Base-by-base conservation (phyloP, 2,888 invertebrate genomes). In the Drosophila anomelani region DNA sequence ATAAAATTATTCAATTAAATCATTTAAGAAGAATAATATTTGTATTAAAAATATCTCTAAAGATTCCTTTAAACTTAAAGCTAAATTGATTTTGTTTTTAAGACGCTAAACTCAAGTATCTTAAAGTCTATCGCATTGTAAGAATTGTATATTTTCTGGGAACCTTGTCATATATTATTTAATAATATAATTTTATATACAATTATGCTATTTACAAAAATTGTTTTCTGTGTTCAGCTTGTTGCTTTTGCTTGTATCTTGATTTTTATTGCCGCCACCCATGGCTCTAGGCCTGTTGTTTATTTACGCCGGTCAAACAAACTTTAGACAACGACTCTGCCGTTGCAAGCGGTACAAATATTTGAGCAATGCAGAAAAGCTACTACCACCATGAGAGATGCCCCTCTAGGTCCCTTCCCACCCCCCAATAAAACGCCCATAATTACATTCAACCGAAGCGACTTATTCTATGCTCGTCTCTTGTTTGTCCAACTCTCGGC, bases 401-500 rank as follows among this genome's bases (percentile, higher is more conserved):
- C 72, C 36, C 62, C 41, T 62, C 39, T 43, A 7, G 23, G 20
- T 43, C 43, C 10, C 2, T 36, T 8, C 29, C 29, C 8, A 9
- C 32, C 10, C 41, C 34, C 53, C 46, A 60, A 60, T 60, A 57
- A 60, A 60, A 60, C 26, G 39, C 51, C 51, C 76, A 76, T 85
- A 79, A 77, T 83, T 75, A 70, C 70, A 78, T 72, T 72, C 76
- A 70, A 55, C 61, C 61, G 51, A 49, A 53, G 34, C 54, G 39
- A 61, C 75, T 51, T 69, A 59, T 83, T 82, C 83, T 85, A 74
- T 71, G 76, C 41, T 44, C 54, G 57, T 32, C 53, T 36, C 29
- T 68, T 86, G 85, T 84, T 84, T 83, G 71, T 29, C 43, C 66
- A 85, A 79, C 86, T 80, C 88, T 84, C 56, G 56, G 64, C 67